Base-by-base conservation (phyloP, 2,797 vertebrate genomes). In the Falco novaeseelandiae region DNA sequence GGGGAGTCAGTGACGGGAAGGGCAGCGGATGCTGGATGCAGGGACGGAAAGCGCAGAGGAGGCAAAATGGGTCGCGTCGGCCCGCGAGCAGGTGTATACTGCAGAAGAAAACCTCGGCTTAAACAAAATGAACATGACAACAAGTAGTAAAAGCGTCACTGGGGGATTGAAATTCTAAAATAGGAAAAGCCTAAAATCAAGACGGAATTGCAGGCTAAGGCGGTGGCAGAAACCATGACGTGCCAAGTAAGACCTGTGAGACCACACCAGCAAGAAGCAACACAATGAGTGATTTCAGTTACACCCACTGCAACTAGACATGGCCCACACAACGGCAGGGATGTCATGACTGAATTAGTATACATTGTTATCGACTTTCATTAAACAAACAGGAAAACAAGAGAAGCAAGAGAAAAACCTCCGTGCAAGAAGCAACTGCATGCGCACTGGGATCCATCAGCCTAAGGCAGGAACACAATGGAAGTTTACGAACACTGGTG, bases 221-320 rank as follows among this genome's bases (percentile, higher is more conserved):
- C 14, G 18, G 29, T 14, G 20, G 58, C 36, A 67, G 71, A 15
- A 36, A 38, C 7, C 19, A 15, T 4, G 8, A 55, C 23, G 4
- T 12, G 8, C 8, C 34, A 15, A 8, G 7, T 19, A 6, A 62
- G 12, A 40, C 32, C 42, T 18, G 17, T 3, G 32, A 55, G 29
- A 32, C 46, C 52, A 38, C 25, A 2, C 38, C 3, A 5, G 21
- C 40, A 44, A 57, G n/a, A 40, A 84, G 61, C 21, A 82, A 9
- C 32, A 16, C 5, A 30, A 9, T 7, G 25, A 85, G 22, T 57
- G 25, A 40, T n/a, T 20, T 44, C 27, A 52, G 15, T 20, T 54
- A 30, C 0, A 36, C 3, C 30, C 32, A 16, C 3, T 0, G 4
- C 3, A 3, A 13, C 2, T 32, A 14, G 19, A 48, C 40, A 19